A percentile compares a stretch with the other conserved stretches of the same genome.
phyloP scores from a whole-genome alignment of 2,888 invertebrate genomes.

The Caenorhabditis plicata region DNA sequence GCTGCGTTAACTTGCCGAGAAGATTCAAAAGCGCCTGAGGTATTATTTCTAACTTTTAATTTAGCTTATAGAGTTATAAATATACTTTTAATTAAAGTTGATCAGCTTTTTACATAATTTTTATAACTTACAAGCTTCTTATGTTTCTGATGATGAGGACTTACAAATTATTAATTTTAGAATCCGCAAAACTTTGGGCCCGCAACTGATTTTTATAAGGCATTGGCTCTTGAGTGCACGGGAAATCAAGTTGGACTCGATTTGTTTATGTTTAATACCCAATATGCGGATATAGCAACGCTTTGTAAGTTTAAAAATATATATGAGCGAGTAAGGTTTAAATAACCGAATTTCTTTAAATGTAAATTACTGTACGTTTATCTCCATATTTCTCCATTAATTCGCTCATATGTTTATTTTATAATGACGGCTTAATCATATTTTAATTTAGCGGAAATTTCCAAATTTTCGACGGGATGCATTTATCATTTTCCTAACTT shows the following conservation, averaged over 20 bases:
- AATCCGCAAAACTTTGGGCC: conserved; percentile 85
- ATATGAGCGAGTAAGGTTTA: too few species aligned
- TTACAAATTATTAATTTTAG: not conserved
- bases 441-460: conserved; percentile 74
- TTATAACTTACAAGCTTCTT: not conserved
- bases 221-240: conserved; percentile 90
- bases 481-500: conserved; percentile 85
- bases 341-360: too few species aligned
- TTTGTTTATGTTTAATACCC: conserved; percentile 86
- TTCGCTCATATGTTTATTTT: not conserved
- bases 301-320: conserved; percentile 75
- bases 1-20: conserved; percentile 84
- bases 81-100: too few species aligned
- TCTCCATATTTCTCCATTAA: too few species aligned
- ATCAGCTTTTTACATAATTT: too few species aligned
- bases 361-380: too few species aligned
- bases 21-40: conserved; percentile 74
- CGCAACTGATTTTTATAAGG: conserved; percentile 95
- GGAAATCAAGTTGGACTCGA: conserved; percentile 77
- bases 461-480: conserved; percentile 90
- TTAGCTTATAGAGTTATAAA: too few species aligned
- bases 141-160: not conserved
- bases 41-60: too few species aligned
- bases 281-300: conserved; percentile 90
- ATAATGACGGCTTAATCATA: not conserved